A percentile compares a stretch with the other conserved stretches of the same genome.
Conservation (phyloP, 1,140 invertebrate species). For the Drosophila jambulina region DNA sequence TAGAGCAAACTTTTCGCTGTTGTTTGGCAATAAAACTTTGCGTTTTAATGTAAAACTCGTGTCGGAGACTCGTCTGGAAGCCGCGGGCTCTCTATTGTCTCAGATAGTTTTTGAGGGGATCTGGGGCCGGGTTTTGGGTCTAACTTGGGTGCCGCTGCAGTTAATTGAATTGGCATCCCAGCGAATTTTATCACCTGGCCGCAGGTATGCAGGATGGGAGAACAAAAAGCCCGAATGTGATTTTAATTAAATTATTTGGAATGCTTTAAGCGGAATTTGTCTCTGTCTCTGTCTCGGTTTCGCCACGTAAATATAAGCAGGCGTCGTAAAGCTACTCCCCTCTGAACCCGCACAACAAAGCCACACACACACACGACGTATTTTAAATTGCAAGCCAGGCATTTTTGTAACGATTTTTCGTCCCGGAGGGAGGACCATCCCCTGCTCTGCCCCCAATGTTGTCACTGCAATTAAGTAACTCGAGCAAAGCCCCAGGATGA, state of each 20-base stretch:
- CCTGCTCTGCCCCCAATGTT: constrained; percentile 57
- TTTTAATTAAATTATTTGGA: constrained; percentile 79
- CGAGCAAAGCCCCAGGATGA: constrained; percentile 33
- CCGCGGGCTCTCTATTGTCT: constrained; percentile 50
- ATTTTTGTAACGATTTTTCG: constrained; percentile 43
- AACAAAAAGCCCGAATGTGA: constrained; percentile 52
- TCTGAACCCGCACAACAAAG: constrained; percentile 13
- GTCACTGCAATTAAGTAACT: constrained; percentile 77
- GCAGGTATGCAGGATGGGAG: constrained; percentile 45
- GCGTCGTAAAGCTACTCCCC: constrained; percentile 36
- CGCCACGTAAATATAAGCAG: constrained; percentile 22
- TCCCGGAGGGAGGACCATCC: constrained; percentile 2
- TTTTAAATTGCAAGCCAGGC: constrained; percentile 54
- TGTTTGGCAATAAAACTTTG: constrained; percentile 64
- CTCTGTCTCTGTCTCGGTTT: neutral
- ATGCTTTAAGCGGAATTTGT: constrained; percentile 67
- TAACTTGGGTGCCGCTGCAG: constrained; percentile 24
- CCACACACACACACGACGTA: constrained; percentile 4
- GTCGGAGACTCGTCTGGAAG: constrained; percentile 29
- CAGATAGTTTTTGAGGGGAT: constrained; percentile 14
- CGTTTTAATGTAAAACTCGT: constrained; percentile 80
- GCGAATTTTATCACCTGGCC: constrained; percentile 38
- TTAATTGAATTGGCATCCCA: constrained; percentile 64
- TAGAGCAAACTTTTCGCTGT: constrained; percentile 63
- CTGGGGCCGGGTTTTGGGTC: neutral